Percentiles rank a stretch among this genome's conserved stretches.
These are phyloP conservation scores for Bothrops jararaca DNA, from an alignment of 2,113 vertebrate species.

Conservation along the genomic window DNA sequence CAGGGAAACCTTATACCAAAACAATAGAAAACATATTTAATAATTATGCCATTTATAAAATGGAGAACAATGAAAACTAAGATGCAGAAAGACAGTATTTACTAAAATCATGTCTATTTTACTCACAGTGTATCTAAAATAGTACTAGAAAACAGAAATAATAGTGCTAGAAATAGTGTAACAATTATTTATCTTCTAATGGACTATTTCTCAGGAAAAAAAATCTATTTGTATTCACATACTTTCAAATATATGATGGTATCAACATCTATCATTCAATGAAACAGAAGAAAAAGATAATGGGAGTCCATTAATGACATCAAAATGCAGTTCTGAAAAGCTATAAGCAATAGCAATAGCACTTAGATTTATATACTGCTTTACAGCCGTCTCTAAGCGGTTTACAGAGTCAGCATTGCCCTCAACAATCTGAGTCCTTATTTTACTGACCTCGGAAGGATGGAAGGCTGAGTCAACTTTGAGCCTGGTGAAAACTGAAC, in stretches of 20 bases:
- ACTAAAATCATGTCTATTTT: background rate
- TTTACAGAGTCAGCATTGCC: no score
- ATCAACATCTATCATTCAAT: background rate
- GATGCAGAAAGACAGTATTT: background rate
- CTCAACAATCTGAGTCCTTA: no score
- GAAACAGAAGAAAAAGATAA: background rate
- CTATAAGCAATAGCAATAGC: background rate
- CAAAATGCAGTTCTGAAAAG: background rate
- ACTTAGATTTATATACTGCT: no score
- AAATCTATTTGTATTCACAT: background rate
- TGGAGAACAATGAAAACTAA: background rate
- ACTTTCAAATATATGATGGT: background rate
- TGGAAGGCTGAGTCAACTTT: no score
- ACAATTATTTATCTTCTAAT: background rate
- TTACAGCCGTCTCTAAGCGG: no score
- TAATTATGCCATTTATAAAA: background rate
- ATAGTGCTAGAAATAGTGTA: background rate
- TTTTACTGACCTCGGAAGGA: no score
- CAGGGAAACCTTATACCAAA: conserved; percentile 66
- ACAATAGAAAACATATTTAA: background rate
- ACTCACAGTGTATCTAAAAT: background rate
- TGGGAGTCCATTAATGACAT: background rate
- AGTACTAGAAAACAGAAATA: background rate
- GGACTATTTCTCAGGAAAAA: background rate
- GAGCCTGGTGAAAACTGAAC: no score